Conservation (phyloP, 2,888 invertebrate genomes). For the Leptinotarsa juncta region DNA sequence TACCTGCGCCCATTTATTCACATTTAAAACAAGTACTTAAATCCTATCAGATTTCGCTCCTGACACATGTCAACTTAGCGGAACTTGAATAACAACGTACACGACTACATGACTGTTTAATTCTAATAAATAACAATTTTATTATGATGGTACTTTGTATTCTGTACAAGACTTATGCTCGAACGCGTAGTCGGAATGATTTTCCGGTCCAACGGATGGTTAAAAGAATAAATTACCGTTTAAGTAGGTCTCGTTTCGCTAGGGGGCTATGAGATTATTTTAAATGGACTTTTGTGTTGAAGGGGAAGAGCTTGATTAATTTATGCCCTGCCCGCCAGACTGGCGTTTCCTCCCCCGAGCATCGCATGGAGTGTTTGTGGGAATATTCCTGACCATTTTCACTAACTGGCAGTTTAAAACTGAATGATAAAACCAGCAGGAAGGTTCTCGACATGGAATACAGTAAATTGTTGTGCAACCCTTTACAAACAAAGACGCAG, state of each 20-base stretch:
- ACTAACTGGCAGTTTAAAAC: background rate
- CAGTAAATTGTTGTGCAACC: no score
- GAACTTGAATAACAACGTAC: slow-evolving; percentile 14
- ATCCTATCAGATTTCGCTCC: slow-evolving; percentile 20
- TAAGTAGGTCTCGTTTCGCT: slow-evolving; percentile 15
- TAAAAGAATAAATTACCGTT: slow-evolving; percentile 18
- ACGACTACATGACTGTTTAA: slow-evolving; percentile 24
- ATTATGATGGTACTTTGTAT: slow-evolving; percentile 24
- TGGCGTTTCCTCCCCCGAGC: slow-evolving; percentile 1
- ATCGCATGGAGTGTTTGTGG: background rate
- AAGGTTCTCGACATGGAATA: no score
- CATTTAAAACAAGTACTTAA: background rate
- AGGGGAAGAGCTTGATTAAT: slow-evolving; percentile 12
- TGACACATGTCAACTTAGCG: slow-evolving; percentile 23
- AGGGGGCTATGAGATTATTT: slow-evolving; percentile 13
- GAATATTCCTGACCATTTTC: background rate
- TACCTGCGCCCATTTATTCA: background rate
- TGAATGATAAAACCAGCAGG: no score
- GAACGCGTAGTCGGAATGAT: slow-evolving; percentile 4
- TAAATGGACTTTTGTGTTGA: slow-evolving; percentile 18
- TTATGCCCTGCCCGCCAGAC: slow-evolving; percentile 9
- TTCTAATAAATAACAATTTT: slow-evolving; percentile 24
- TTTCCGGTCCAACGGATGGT: slow-evolving; percentile 27
- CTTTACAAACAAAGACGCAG: no score
- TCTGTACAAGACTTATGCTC: background rate